These are phyloP conservation scores for Smittia aterrima DNA, from an alignment of 2,888 invertebrate genomes.

Conservation along the genomic window DNA sequence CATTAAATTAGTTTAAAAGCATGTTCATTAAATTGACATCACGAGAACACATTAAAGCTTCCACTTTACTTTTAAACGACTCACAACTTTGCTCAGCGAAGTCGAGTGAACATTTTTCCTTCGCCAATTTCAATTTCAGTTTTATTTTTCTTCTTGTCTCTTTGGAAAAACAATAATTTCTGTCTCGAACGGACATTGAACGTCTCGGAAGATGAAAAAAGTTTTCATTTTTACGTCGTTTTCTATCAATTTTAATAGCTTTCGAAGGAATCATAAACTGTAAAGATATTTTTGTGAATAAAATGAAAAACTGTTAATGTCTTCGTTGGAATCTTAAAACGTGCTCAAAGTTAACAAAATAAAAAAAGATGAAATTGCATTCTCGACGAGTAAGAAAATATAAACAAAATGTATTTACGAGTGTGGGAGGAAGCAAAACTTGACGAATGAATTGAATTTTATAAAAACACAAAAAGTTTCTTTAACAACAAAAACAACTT, in stretches of 20 bases:
- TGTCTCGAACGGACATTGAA: no score
- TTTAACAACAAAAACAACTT: conserved; percentile 35
- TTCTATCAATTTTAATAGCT: not conserved
- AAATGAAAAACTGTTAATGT: conserved; percentile 13
- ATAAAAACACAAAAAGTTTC: conserved; percentile 41
- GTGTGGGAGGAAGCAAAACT: not conserved
- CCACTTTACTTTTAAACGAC: conserved; percentile 14
- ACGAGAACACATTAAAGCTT: conserved; percentile 16
- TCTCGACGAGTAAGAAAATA: not conserved
- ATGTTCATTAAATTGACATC: conserved; percentile 26
- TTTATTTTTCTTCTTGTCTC: no score
- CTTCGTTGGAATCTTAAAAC: conserved; percentile 34
- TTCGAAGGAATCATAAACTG: not conserved
- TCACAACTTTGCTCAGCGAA: not conserved
- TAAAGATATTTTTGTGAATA: conserved; percentile 14
- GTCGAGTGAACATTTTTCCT: not conserved
- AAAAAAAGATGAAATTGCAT: conserved; percentile 28
- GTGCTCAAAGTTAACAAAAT: conserved; percentile 41
- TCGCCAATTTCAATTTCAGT: no score
- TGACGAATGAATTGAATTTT: conserved; percentile 43
- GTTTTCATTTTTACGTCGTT: no score
- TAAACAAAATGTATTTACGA: not conserved
- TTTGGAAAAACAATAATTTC: no score
- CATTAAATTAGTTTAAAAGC: not conserved
- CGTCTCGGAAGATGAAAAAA: no score